Evolutionary conservation across 2,888 invertebrate genomes (phyloP).

Genomic region (Aleiodes testaceus): DNA sequence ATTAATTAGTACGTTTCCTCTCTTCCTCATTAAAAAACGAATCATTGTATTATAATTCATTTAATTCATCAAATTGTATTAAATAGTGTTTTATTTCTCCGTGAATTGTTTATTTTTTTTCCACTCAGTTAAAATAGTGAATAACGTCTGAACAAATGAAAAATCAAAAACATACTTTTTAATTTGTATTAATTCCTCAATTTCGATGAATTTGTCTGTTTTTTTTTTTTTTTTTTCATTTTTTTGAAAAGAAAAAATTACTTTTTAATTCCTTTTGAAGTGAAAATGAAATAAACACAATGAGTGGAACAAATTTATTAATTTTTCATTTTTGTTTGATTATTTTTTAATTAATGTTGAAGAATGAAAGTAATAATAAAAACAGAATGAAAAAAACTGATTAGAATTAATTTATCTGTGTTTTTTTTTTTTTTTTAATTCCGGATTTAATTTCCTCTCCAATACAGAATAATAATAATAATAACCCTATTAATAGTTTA

Average conservation of each 20-base stretch:
- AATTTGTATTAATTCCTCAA: background rate
- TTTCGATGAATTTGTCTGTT: background rate
- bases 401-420: too few relatives aligned
- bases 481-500: conserved; percentile 1
- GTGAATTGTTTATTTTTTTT: background rate
- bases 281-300: too few relatives aligned
- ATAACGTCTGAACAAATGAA: background rate
- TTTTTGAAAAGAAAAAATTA: too few relatives aligned
- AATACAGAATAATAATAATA: conserved; percentile 14
- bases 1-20: conserved; percentile 59
- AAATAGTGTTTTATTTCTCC: conserved; percentile 11
- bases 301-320: too few relatives aligned
- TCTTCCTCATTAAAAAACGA: conserved; percentile 21
- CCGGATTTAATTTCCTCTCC: conserved; percentile 1
- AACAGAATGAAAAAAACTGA: too few relatives aligned
- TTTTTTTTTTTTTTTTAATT: conserved; percentile 2
- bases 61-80: conserved; percentile 53
- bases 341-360: too few relatives aligned
- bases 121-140: too few relatives aligned
- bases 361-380: too few relatives aligned
- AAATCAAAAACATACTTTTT: background rate
- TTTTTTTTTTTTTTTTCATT: background rate
- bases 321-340: too few relatives aligned
- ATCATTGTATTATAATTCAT: conserved; percentile 72
- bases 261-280: too few relatives aligned